phyloP scores from a whole-genome alignment of 2,888 invertebrate species.

The Zhengitettix transpicula region DNA sequence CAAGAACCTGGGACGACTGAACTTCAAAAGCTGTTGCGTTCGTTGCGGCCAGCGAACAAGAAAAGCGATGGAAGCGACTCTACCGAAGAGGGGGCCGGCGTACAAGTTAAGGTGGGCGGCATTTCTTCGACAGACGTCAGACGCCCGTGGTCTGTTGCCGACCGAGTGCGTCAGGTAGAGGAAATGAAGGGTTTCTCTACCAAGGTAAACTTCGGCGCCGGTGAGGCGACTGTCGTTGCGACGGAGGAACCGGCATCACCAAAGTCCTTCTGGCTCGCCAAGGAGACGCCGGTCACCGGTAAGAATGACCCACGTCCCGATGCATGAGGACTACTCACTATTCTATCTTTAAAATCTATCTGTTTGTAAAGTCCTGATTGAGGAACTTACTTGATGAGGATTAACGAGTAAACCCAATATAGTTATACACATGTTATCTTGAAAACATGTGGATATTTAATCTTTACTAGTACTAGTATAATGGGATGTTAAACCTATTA shows the following conservation, averaged over 20 bases:
- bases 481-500: no score
- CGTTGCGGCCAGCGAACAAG: slow-evolving; percentile 11
- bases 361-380: no score
- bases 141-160: slow-evolving; percentile 30
- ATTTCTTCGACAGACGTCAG: not conserved
- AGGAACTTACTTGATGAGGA: no score
- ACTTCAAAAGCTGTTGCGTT: slow-evolving; percentile 12
- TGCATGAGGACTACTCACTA: no score
- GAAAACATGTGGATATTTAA: no score
- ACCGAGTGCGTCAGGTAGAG: slow-evolving; percentile 32
- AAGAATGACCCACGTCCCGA: not conserved
- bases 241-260: not conserved
- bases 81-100: not conserved
- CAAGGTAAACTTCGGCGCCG: slow-evolving; percentile 35
- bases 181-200: slow-evolving; percentile 34
- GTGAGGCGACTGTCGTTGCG: slow-evolving; percentile 27
- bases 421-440: no score
- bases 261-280: not conserved
- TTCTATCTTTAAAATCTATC: no score
- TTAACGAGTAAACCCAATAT: no score
- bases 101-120: slow-evolving; percentile 4
- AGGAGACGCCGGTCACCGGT: not conserved
- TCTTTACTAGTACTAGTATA: no score
- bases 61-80: not conserved
- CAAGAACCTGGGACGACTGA: not conserved